A percentile compares a stretch with the other conserved stretches of the same genome.
Conservation (phyloP, 2,113 vertebrate species). For the Antigone vipio region DNA sequence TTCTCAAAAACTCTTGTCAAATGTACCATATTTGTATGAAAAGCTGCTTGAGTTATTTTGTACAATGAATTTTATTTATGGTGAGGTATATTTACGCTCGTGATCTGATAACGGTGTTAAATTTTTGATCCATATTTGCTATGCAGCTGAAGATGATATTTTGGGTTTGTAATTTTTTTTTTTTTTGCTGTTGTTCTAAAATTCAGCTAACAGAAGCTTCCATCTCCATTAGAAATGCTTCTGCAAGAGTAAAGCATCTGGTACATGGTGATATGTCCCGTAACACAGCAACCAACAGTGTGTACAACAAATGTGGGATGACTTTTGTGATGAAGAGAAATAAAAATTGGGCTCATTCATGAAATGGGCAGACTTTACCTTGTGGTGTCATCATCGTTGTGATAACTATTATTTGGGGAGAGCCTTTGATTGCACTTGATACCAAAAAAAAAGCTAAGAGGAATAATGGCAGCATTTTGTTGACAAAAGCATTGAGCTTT, state of each 20-base stretch:
- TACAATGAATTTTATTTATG: conserved; percentile 83
- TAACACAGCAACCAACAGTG: conserved; percentile 57
- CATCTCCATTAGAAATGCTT: conserved; percentile 79
- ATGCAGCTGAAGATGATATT: conserved; percentile 76
- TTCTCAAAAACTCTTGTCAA: conserved; percentile 64
- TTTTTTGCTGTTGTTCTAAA: conserved; percentile 59
- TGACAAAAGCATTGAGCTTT: not conserved
- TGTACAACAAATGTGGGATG: conserved; percentile 64
- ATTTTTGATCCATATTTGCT: conserved; percentile 78
- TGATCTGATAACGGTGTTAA: conserved; percentile 77
- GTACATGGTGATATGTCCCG: conserved; percentile 51
- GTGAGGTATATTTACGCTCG: conserved; percentile 78
- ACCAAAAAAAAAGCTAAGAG: not conserved
- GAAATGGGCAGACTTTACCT: conserved; percentile 40
- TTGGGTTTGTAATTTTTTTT: conserved; percentile 75
- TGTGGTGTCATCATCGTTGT: not conserved
- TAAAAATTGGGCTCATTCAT: conserved; percentile 56
- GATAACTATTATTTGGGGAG: not conserved
- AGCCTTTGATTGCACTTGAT: not conserved
- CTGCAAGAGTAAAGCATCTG: conserved; percentile 67
- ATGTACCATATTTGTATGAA: conserved; percentile 84
- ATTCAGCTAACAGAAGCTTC: conserved; percentile 70
- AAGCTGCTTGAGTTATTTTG: conserved; percentile 78
- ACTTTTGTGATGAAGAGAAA: conserved; percentile 62
- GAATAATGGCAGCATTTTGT: not conserved